phyloP scores from a whole-genome alignment of 1,140 invertebrate genomes.

The Pogonognathellus flavescens region DNA sequence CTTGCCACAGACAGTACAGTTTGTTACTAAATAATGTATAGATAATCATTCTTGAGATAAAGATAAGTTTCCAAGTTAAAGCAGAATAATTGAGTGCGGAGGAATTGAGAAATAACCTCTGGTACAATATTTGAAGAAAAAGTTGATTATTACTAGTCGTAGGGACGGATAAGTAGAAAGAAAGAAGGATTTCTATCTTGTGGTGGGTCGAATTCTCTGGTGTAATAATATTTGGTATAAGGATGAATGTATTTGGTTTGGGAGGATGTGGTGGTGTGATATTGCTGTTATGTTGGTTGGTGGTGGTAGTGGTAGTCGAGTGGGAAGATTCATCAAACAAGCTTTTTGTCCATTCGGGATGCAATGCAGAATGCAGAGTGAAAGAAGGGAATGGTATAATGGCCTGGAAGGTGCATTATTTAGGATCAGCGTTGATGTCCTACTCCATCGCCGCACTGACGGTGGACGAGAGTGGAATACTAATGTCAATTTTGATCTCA shows the following conservation, averaged over 20 bases:
- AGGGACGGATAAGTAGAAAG: too few relatives aligned
- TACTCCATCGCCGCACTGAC: slow-evolving; percentile 55
- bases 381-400: slow-evolving; percentile 54
- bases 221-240: too few relatives aligned
- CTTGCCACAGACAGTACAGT: too few relatives aligned
- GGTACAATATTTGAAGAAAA: too few relatives aligned
- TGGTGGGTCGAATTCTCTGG: neutral
- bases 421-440: slow-evolving; percentile 63
- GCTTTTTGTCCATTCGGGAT: slow-evolving; percentile 29
- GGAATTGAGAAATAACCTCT: too few relatives aligned
- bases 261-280: neutral
- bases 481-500: slow-evolving; percentile 56
- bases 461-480: slow-evolving; percentile 52
- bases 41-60: too few relatives aligned
- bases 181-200: neutral
- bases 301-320: neutral
- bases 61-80: too few relatives aligned
- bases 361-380: slow-evolving; percentile 18
- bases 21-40: too few relatives aligned
- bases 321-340: slow-evolving; percentile 32
- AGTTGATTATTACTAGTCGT: too few relatives aligned
- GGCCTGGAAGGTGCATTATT: slow-evolving; percentile 62
- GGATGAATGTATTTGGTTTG: neutral
- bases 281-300: neutral
- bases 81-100: too few relatives aligned